Base-by-base conservation (phyloP, 2,888 invertebrate species). In the Hyles lineata region DNA sequence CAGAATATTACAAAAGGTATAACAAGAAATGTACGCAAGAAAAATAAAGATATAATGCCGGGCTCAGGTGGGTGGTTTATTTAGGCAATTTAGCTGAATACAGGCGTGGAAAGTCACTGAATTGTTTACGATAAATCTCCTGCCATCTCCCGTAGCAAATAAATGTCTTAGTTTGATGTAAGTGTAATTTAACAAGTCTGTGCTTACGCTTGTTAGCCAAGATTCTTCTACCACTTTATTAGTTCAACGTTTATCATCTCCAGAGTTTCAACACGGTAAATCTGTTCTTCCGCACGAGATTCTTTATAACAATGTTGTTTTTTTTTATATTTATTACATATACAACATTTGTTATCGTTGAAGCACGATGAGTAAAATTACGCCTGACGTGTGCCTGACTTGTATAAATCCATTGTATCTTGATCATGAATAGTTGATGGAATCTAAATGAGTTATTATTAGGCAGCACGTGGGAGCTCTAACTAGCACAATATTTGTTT, bases 81-180 rank as follows among this genome's bases (percentile, higher is more conserved):
- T 84, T 82, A 78, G 78, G 80, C 82, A 84, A 82, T 83, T 83
- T 82, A 81, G 83, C 80, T 73, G 76, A 77, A 78, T 81, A 82
- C 81, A 80, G 74, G 76, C 77, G 75, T 76, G 82, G 79, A 77
- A 76, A 71, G 74, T 62, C 76, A 83, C 80, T 85, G 76, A 79
- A 79, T 77, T 74, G 78, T 76, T 77, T 70, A 75, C 76, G 70
- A 85, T 88, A 87, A 87, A 87, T 87, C 86, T 84, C 76, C 74
- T 74, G 85, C 79, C 75, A 84, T 86, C 83, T 81, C 79, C 80
- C 76, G 78, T 76, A 72, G 77, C 82, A 79, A 83, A 86, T 87
- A 87, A 85, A 84, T 80, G 84, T 85, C 85, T 76, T 19, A 21
- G 55, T 32, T 59, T 63, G 61, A 60, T 71, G 60, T 29, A 71